Evolutionary conservation across 1,140 invertebrate genomes (phyloP).

Genomic region (Diachasmimorpha longicaudata): DNA sequence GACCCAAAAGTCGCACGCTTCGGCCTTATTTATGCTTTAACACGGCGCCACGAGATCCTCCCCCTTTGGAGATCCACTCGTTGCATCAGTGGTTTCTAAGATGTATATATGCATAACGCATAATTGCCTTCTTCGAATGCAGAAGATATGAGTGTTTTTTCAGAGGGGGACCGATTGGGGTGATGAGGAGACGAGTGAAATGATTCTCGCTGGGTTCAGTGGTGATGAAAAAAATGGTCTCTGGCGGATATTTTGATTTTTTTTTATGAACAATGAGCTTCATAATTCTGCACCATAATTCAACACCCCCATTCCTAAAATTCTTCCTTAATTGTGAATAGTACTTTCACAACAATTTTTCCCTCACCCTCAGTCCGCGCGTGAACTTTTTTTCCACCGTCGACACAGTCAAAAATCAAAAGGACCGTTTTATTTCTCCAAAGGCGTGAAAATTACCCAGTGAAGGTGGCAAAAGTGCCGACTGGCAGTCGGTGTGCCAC

Average conservation of each 20-base stretch:
- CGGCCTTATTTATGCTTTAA: slow-evolving; percentile 29
- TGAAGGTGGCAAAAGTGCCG: not conserved
- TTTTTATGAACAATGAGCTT: too few relatives aligned
- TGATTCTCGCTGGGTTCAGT: not conserved
- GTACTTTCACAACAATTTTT: not conserved
- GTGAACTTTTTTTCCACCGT: not conserved
- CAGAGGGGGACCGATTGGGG: not conserved
- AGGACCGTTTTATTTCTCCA: not conserved
- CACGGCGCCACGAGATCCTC: slow-evolving; percentile 1
- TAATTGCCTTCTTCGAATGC: slow-evolving; percentile 8
- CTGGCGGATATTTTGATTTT: too few relatives aligned
- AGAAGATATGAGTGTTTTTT: slow-evolving; percentile 1
- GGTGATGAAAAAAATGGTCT: not conserved
- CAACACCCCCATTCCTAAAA: too few relatives aligned
- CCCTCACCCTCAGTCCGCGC: not conserved
- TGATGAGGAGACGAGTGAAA: not conserved
- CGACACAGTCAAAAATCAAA: not conserved
- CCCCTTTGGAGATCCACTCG: not conserved
- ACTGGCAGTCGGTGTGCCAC: not conserved
- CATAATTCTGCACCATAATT: too few relatives aligned
- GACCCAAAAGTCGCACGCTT: slow-evolving; percentile 26
- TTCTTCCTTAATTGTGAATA: too few relatives aligned
- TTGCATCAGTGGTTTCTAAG: not conserved
- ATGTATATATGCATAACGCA: slow-evolving; percentile 7
- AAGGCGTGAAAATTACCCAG: slow-evolving; percentile 17